A percentile compares a stretch with the other conserved stretches of the same genome.
These are phyloP conservation scores for Hippasteria phrygiana DNA, from an alignment of 53 echinoderm and acorn worm genomes.

Conservation along the genomic window DNA sequence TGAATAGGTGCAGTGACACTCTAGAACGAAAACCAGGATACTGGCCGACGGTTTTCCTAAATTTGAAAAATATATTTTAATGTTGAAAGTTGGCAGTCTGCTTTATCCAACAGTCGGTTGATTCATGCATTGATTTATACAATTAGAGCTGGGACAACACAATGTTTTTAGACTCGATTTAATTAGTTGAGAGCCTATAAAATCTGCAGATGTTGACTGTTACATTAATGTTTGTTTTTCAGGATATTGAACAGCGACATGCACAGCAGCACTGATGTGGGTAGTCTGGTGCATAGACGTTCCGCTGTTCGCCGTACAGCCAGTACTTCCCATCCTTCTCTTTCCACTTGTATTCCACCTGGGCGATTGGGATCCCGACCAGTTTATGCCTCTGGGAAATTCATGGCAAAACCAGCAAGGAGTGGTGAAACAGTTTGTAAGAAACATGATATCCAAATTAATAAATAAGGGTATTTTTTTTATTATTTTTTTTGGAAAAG, in stretches of 20 bases:
- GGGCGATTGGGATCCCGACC: conserved; percentile 66
- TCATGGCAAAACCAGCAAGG: neutral
- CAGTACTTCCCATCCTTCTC: conserved; percentile 63
- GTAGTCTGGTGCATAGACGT: conserved; percentile 75
- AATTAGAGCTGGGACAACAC: no score
- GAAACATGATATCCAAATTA: neutral
- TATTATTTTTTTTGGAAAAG: no score
- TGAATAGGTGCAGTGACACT: no score
- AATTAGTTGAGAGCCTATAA: no score
- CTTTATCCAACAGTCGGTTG: no score
- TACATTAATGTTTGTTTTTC: neutral
- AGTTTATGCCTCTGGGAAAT: conserved; percentile 61
- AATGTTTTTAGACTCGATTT: no score
- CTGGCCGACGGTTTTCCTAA: no score
- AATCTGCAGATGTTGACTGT: neutral
- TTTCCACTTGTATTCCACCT: conserved; percentile 67
- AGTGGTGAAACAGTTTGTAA: neutral
- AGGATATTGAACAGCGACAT: conserved; percentile 55
- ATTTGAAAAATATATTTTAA: no score
- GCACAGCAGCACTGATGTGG: conserved; percentile 76
- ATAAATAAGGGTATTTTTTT: no score
- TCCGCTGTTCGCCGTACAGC: conserved; percentile 69
- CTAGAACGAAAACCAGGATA: no score
- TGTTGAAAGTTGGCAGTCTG: no score
- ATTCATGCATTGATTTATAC: no score